Percentiles rank a stretch among this genome's conserved stretches.
Conservation (phyloP, 2,113 vertebrate species). For the Regulus satrapa region DNA sequence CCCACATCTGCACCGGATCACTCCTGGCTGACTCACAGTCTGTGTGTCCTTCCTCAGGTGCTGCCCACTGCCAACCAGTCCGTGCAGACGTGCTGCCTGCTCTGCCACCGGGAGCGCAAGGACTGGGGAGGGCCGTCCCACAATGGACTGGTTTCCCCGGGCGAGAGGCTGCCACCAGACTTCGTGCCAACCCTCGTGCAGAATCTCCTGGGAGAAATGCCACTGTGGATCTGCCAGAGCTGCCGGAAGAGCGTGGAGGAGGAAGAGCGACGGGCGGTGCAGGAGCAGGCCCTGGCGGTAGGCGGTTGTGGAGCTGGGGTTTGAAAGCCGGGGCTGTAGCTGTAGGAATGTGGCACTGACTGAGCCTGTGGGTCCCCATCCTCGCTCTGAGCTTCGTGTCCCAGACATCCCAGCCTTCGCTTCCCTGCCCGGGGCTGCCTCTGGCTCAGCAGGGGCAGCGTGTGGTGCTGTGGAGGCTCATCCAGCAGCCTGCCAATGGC, state of each 20-base stretch:
- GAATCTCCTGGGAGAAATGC: conserved; percentile 95
- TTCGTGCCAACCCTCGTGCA: conserved; percentile 93
- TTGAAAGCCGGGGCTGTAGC: neutral
- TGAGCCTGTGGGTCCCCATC: neutral
- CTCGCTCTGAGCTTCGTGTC: accelerated
- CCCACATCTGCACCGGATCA: accelerated
- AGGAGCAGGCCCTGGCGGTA: conserved; percentile 88
- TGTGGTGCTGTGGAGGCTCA: accelerated
- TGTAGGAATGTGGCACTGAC: accelerated
- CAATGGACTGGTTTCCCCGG: conserved; percentile 88
- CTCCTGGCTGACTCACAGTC: neutral
- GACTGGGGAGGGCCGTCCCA: conserved; percentile 90
- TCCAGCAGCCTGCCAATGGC: neutral
- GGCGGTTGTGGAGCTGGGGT: neutral
- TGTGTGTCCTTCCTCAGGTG: conserved; percentile 70
- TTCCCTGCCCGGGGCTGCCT: neutral
- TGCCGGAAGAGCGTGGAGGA: conserved; percentile 97
- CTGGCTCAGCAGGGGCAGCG: neutral
- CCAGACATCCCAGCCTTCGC: neutral
- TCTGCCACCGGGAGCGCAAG: conserved; percentile 95
- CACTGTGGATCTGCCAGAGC: conserved; percentile 98
- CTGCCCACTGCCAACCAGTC: conserved; percentile 76
- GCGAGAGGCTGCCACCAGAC: conserved; percentile 91
- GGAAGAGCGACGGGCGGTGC: conserved; percentile 88
- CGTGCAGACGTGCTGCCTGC: conserved; percentile 94